Evolutionary conservation across 1,140 invertebrate species (phyloP).

Genomic region (Drosophila albomicans): DNA sequence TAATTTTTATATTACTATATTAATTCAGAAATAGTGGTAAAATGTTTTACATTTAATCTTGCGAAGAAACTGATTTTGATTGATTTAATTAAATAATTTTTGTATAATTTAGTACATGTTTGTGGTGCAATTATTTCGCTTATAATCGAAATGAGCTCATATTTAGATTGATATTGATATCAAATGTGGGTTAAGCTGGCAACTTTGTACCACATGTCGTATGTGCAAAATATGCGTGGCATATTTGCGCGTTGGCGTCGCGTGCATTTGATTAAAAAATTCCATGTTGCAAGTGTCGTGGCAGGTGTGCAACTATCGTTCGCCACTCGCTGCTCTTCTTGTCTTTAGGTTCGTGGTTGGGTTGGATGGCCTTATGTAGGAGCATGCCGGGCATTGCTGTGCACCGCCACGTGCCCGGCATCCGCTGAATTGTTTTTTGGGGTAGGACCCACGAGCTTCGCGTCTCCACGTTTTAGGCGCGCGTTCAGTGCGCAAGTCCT

Average conservation of each 20-base stretch:
- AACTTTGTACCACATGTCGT: background rate
- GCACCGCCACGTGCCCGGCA: conserved; percentile 56
- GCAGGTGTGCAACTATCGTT: conserved; percentile 14
- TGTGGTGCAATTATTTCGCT: background rate
- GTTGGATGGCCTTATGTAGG: background rate
- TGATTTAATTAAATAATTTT: too few species aligned
- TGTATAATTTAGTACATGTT: too few species aligned
- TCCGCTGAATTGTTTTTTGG: conserved; percentile 45
- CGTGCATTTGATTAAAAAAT: conserved; percentile 73
- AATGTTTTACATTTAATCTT: too few species aligned
- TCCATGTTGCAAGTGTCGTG: conserved; percentile 41
- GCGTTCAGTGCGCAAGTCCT: conserved; percentile 67
- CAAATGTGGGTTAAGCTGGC: conserved; percentile 43
- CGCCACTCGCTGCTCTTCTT: background rate
- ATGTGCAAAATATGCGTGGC: conserved; percentile 39
- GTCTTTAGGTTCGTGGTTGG: conserved; percentile 2
- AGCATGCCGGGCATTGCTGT: conserved; percentile 42
- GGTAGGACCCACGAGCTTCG: conserved; percentile 59
- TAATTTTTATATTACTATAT: too few species aligned
- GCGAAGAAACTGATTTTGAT: too few species aligned
- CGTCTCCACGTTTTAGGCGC: conserved; percentile 50
- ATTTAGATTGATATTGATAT: conserved; percentile 22
- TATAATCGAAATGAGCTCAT: background rate
- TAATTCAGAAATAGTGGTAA: too few species aligned
- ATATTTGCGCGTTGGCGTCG: conserved; percentile 69